phyloP scores from a whole-genome alignment of 2,113 vertebrate species.

The Quiscalus mexicanus region DNA sequence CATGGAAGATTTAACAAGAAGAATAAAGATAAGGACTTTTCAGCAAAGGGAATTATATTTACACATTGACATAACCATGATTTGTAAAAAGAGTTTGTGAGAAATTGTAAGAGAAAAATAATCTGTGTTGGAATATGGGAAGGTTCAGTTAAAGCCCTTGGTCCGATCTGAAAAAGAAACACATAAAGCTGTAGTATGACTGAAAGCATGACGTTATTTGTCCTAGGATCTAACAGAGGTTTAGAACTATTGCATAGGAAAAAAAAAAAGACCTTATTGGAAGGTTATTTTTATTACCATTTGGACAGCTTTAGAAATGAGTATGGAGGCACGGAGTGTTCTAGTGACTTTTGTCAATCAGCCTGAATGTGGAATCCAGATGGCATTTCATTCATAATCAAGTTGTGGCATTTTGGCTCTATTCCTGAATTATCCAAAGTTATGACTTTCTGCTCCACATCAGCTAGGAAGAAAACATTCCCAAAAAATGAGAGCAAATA shows the following conservation, averaged over 20 bases:
- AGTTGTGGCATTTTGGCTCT: slow-evolving; percentile 31
- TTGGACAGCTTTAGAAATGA: background rate
- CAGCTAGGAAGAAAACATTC: background rate
- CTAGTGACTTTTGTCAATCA: background rate
- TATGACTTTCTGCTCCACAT: background rate
- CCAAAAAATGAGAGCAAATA: background rate
- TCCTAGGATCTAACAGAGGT: background rate
- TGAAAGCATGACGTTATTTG: background rate
- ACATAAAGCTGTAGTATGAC: background rate
- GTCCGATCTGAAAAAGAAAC: background rate
- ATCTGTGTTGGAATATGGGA: background rate
- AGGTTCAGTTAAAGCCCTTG: background rate
- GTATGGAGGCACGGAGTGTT: background rate
- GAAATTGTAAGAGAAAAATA: background rate
- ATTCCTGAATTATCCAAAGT: background rate
- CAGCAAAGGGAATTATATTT: background rate
- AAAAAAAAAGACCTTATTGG: background rate
- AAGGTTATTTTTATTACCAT: slow-evolving; percentile 7
- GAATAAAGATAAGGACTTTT: background rate
- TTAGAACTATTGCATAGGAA: background rate
- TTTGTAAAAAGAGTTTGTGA: background rate
- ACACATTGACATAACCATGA: background rate
- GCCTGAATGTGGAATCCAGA: slow-evolving; percentile 10
- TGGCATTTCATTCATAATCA: slow-evolving; percentile 44
- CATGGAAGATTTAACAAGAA: background rate